Percentiles rank a stretch among this genome's conserved stretches.
phyloP scores from a whole-genome alignment of 2,113 vertebrate species.

The Pantherophis guttatus region DNA sequence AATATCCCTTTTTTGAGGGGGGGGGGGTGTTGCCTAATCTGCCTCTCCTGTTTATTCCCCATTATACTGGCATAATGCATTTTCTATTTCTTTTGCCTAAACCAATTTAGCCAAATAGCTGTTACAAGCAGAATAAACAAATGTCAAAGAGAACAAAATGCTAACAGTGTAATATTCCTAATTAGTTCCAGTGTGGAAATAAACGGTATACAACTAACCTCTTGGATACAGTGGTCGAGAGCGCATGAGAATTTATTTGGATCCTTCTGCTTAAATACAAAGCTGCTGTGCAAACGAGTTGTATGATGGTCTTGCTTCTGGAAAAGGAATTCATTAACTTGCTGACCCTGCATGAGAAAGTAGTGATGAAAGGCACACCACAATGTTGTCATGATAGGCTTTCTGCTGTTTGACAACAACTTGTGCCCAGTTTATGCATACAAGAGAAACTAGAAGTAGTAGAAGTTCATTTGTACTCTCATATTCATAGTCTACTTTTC shows the following conservation, averaged over 20 bases:
- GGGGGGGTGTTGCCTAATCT: background rate
- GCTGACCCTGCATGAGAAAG: background rate
- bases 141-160: background rate
- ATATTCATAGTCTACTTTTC: background rate
- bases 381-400: no score
- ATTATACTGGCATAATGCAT: background rate
- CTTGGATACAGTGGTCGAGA: background rate
- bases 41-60: background rate
- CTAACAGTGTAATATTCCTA: background rate
- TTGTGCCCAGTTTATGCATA: background rate
- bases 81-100: background rate
- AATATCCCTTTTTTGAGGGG: background rate
- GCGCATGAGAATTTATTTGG: background rate
- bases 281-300: background rate
- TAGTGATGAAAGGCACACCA: background rate
- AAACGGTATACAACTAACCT: background rate
- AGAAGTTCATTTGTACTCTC: background rate
- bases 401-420: background rate
- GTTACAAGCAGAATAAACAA: constrained; percentile 12
- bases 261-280: background rate
- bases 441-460: background rate
- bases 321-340: background rate
- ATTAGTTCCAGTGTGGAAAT: background rate
- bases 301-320: background rate
- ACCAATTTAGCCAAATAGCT: background rate